Percentiles rank a stretch among this genome's conserved stretches.
Conservation (phyloP, 2,797 vertebrate genomes). For the Microctenopoma steveboyesi region DNA sequence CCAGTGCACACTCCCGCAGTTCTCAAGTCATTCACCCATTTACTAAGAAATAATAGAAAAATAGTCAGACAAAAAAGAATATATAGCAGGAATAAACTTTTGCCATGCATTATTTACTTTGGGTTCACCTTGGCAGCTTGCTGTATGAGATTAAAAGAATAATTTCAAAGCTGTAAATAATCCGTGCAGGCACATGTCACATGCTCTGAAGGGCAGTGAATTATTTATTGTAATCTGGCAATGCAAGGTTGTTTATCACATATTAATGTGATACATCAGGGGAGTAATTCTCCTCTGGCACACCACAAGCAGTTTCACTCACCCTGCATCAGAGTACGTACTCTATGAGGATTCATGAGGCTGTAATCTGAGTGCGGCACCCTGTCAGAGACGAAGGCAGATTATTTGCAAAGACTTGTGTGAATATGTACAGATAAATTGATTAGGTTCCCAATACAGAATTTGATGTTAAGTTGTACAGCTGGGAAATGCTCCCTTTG, state of each 20-base stretch:
- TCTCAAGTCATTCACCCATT: constrained; percentile 34
- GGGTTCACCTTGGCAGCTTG: constrained; percentile 79
- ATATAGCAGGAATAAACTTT: constrained; percentile 69
- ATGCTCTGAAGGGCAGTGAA: constrained; percentile 84
- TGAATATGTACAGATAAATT: constrained; percentile 59
- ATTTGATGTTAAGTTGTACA: constrained; percentile 41
- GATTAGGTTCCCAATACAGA: constrained; percentile 49
- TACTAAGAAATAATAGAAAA: constrained; percentile 47
- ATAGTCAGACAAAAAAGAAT: constrained; percentile 50
- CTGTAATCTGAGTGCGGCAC: constrained; percentile 74
- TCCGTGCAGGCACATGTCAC: constrained; percentile 79
- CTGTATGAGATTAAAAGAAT: constrained; percentile 80
- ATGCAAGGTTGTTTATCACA: constrained; percentile 86
- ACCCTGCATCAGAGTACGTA: constrained; percentile 65
- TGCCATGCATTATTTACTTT: constrained; percentile 75
- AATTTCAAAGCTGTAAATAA: constrained; percentile 84
- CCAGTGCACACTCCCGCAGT: constrained; percentile 10
- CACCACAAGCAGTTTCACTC: constrained; percentile 74
- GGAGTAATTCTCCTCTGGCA: constrained; percentile 82
- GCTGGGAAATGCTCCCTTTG: constrained; percentile 33
- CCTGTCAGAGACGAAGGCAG: constrained; percentile 57
- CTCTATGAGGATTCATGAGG: constrained; percentile 79
- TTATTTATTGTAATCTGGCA: constrained; percentile 87
- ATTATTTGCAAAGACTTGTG: constrained; percentile 63
- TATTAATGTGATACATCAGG: constrained; percentile 87